Conservation (phyloP, 2,113 vertebrate genomes). For the Mobula birostris region DNA sequence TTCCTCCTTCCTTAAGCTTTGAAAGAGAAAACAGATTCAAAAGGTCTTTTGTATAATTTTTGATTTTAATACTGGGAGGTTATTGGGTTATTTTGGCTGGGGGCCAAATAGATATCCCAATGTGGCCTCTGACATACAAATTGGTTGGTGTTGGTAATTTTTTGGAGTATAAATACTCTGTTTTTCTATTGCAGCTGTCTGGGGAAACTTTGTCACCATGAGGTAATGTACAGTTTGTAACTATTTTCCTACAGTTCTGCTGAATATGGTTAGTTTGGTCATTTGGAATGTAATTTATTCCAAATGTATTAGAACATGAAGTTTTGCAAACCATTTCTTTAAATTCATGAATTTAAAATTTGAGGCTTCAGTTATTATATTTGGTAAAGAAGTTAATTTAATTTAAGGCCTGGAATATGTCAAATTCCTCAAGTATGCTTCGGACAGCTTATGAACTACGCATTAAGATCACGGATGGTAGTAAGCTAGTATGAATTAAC, state of each 20-base stretch:
- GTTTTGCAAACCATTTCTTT: not conserved
- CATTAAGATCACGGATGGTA: not conserved
- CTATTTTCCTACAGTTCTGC: not conserved
- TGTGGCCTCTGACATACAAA: not conserved
- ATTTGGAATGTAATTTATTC: not conserved
- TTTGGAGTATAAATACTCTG: not conserved
- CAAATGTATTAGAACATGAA: not conserved
- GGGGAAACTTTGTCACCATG: slow-evolving; percentile 70
- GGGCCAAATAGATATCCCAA: not conserved
- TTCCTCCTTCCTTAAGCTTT: not conserved
- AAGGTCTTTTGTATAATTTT: not conserved
- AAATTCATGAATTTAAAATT: not conserved
- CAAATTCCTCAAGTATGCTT: not conserved
- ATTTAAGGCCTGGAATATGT: not conserved
- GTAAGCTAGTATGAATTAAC: not conserved
- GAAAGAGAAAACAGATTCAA: not conserved
- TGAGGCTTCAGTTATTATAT: not conserved
- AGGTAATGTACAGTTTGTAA: slow-evolving; percentile 55
- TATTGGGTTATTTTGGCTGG: not conserved
- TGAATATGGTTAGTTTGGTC: not conserved
- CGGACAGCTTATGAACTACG: not conserved
- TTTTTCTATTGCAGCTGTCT: slow-evolving; percentile 59
- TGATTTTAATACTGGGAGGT: not conserved
- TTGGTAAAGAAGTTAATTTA: not conserved
- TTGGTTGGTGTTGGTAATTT: not conserved